Evolutionary conservation across 2,888 invertebrate species (phyloP).

Genomic region (Tenthredo scrophulariae): DNA sequence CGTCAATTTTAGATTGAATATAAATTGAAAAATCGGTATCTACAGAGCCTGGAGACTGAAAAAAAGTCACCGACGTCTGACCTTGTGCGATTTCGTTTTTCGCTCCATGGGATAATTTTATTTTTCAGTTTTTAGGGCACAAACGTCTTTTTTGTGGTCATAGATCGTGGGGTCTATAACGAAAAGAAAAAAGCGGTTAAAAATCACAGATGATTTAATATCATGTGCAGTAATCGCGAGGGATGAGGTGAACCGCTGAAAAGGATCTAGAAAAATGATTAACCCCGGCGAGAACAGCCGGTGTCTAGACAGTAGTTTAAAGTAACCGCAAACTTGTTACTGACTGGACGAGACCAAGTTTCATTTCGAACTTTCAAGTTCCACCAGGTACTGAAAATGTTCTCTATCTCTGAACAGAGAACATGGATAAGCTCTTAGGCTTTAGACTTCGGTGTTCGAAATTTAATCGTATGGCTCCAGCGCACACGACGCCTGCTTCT

Average conservation of each 20-base stretch:
- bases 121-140: not conserved
- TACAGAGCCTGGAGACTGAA: not conserved
- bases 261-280: not conserved
- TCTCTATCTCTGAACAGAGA: constrained; percentile 21
- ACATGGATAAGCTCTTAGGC: constrained; percentile 49
- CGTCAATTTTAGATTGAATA: not conserved
- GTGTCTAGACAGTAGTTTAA: constrained; percentile 34
- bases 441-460: constrained; percentile 29
- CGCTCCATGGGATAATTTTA: not conserved
- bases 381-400: not conserved
- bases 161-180: not conserved
- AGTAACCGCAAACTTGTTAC: constrained; percentile 24
- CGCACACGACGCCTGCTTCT: not conserved
- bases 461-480: constrained; percentile 33
- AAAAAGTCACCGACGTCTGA: not conserved
- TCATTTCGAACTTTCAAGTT: constrained; percentile 28
- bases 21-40: not conserved
- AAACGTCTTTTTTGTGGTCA: not conserved
- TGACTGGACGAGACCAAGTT: constrained; percentile 32
- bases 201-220: not conserved
- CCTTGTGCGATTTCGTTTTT: not conserved
- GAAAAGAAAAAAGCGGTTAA: not conserved
- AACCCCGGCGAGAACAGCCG: not conserved
- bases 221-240: not conserved
- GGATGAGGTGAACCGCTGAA: not conserved